Percentiles rank a stretch among this genome's conserved stretches.
phyloP scores from a whole-genome alignment of 2,888 invertebrate species.

The Arrhopalites spinosus region DNA sequence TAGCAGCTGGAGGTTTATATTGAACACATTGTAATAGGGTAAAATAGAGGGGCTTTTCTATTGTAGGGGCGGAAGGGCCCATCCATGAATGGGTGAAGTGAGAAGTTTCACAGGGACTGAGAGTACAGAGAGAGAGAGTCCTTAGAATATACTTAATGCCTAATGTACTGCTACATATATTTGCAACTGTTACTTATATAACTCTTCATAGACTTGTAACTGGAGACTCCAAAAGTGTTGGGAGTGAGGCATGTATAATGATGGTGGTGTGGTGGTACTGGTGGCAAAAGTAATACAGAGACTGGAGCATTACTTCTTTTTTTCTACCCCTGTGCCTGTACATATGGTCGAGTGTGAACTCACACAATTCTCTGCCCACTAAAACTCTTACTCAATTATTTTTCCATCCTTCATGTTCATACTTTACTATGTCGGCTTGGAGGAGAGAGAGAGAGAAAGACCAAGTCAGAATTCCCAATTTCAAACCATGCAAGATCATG shows the following conservation, averaged over 20 bases:
- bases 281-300: background rate
- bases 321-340: background rate
- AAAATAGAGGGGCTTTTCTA: no score
- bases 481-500: background rate
- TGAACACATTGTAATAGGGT: background rate
- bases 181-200: constrained; percentile 15
- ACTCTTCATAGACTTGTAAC: background rate
- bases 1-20: background rate
- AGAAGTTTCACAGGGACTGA: constrained; percentile 3
- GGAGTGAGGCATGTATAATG: background rate
- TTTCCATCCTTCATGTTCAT: constrained; percentile 37
- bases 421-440: background rate
- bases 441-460: background rate
- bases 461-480: constrained; percentile 19
- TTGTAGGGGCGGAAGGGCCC: constrained; percentile 21
- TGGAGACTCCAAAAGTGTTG: background rate
- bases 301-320: no score
- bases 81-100: constrained; percentile 22
- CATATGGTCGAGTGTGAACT: constrained; percentile 33
- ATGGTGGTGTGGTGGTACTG: background rate
- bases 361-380: constrained; percentile 34
- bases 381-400: constrained; percentile 38
- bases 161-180: background rate
- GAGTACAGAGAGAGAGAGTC: background rate
- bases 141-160: constrained; percentile 19